Conservation (phyloP, 2,888 invertebrate genomes). For the Thecocarcelia acutangulata region DNA sequence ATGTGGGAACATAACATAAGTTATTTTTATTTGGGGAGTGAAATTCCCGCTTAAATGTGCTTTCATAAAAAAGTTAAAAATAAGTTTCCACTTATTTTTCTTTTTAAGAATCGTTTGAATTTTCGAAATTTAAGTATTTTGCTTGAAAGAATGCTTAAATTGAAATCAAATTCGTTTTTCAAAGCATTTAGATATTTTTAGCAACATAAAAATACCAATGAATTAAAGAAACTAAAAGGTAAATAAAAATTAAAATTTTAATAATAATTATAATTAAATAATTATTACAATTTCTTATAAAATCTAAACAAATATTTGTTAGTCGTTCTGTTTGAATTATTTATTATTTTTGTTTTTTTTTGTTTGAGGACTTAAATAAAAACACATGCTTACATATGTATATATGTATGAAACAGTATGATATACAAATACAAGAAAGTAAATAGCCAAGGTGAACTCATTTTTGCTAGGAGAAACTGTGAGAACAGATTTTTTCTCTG, state of each 20-base stretch:
- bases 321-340: constrained; percentile 53
- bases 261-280: constrained; percentile 71
- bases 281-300: constrained; percentile 70
- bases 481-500: too few species aligned
- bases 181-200: constrained; percentile 68
- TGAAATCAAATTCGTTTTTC: constrained; percentile 65
- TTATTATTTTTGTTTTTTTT: constrained; percentile 10
- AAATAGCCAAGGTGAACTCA: too few species aligned
- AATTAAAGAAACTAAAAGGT: constrained; percentile 38
- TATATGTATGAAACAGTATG: too few species aligned
- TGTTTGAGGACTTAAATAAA: background rate
- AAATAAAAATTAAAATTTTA: constrained; percentile 58
- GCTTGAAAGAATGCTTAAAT: constrained; percentile 35
- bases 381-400: background rate
- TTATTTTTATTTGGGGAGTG: constrained; percentile 24
- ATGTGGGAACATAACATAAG: too few species aligned
- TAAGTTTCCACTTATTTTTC: constrained; percentile 58
- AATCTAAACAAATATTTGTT: constrained; percentile 56
- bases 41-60: constrained; percentile 9
- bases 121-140: constrained; percentile 49
- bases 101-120: constrained; percentile 53
- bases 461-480: too few species aligned
- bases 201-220: constrained; percentile 67
- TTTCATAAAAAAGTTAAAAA: constrained; percentile 42
- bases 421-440: too few species aligned